A percentile compares a stretch with the other conserved stretches of the same genome.
Conservation (phyloP, 2,113 vertebrate species). For the Callaeas wilsoni region DNA sequence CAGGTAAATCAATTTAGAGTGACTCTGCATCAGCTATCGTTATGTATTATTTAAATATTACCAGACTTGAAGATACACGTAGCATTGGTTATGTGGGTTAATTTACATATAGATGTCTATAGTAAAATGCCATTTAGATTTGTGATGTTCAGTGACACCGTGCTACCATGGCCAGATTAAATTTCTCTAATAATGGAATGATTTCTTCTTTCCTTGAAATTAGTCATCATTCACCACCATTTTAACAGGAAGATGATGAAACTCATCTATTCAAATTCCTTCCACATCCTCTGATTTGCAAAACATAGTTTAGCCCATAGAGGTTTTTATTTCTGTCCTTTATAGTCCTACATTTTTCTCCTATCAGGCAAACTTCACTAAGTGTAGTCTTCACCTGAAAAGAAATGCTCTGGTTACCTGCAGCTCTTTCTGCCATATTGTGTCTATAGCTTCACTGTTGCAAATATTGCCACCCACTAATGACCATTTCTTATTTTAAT, state of each 20-base stretch:
- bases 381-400: background rate
- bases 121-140: constrained; percentile 1
- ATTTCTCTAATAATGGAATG: background rate
- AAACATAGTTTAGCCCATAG: background rate
- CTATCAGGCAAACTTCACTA: background rate
- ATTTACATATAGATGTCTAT: background rate
- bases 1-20: constrained; percentile 27
- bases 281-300: background rate
- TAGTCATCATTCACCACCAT: background rate
- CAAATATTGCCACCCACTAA: background rate
- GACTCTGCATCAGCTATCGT: background rate
- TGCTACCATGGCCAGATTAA: background rate
- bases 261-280: background rate
- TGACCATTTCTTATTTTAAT: background rate
- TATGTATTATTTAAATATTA: constrained; percentile 3
- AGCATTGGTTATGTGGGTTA: background rate
- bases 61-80: constrained; percentile 21
- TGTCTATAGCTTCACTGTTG: background rate
- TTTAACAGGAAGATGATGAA: background rate
- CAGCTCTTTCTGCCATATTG: background rate
- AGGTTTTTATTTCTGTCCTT: background rate
- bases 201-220: background rate
- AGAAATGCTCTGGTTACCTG: background rate
- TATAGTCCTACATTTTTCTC: background rate
- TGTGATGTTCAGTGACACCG: background rate